Percentiles rank a stretch among this genome's conserved stretches.
Evolutionary conservation across 1,140 invertebrate species (phyloP).

Genomic region (Drosophila eugracilis): DNA sequence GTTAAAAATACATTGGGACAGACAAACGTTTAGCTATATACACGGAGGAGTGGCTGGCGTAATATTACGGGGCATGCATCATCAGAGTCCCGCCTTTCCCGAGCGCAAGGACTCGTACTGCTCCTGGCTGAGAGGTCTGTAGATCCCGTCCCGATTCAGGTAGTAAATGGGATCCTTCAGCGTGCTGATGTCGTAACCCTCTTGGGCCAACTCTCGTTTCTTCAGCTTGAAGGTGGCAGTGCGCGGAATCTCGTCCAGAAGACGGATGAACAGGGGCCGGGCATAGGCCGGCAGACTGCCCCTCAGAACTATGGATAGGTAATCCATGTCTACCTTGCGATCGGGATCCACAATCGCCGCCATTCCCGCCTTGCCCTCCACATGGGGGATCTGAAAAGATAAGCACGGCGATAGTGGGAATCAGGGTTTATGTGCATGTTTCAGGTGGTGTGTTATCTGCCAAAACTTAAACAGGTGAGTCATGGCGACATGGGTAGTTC

Average conservation of each 20-base stretch:
- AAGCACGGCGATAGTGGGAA: conserved; percentile 26
- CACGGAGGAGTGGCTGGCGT: background rate
- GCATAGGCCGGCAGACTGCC: conserved; percentile 93
- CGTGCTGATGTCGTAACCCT: conserved; percentile 89
- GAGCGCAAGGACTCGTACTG: conserved; percentile 88
- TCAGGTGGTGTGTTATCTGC: conserved; percentile 22
- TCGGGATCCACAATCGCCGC: conserved; percentile 94
- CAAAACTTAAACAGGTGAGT: conserved; percentile 6
- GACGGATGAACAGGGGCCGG: conserved; percentile 94
- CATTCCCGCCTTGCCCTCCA: conserved; percentile 98
- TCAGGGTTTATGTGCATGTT: conserved; percentile 13
- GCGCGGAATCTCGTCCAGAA: conserved; percentile 91
- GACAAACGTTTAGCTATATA: conserved; percentile 24
- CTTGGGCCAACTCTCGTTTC: conserved; percentile 92
- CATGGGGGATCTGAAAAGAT: conserved; percentile 88
- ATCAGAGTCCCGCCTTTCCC: conserved; percentile 87
- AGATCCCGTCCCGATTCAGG: conserved; percentile 88
- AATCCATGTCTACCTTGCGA: conserved; percentile 88
- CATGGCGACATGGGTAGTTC: conserved; percentile 6
- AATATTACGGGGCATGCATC: background rate
- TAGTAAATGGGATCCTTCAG: conserved; percentile 91
- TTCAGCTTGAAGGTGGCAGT: conserved; percentile 97
- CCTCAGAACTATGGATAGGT: conserved; percentile 88
- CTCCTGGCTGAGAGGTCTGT: conserved; percentile 88
- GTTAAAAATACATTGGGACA: conserved; percentile 51